A percentile compares a stretch with the other conserved stretches of the same genome.
phyloP scores from a whole-genome alignment of 2,888 invertebrate genomes.

The Drosophila maculinotata region DNA sequence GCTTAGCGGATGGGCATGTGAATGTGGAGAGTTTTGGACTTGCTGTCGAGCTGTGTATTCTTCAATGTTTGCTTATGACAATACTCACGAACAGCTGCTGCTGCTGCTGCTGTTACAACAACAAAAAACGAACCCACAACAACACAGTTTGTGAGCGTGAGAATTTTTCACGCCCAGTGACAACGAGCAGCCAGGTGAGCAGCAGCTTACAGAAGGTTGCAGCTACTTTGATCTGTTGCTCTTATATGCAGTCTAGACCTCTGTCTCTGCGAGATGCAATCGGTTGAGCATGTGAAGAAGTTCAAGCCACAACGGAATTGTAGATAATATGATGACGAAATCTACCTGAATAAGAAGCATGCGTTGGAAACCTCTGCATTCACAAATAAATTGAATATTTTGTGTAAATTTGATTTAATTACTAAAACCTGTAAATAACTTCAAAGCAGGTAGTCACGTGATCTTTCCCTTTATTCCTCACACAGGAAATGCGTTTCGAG shows the following conservation, averaged over 20 bases:
- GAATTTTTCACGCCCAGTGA: conserved; percentile 57
- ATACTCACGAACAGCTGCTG: conserved; percentile 40
- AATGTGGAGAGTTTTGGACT: conserved; percentile 24
- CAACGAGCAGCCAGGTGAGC: conserved; percentile 52
- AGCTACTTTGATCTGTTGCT: neutral
- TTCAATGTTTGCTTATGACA: conserved; percentile 54
- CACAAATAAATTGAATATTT: too few relatives aligned
- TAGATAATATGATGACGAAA: too few relatives aligned
- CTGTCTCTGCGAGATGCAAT: too few relatives aligned
- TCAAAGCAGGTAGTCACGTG: too few relatives aligned
- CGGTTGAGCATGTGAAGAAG: too few relatives aligned
- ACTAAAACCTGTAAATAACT: too few relatives aligned
- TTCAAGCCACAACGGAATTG: too few relatives aligned
- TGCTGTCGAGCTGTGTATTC: conserved; percentile 5
- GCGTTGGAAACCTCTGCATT: too few relatives aligned
- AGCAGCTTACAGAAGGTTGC: conserved; percentile 35
- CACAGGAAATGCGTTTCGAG: too few relatives aligned
- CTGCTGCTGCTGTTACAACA: conserved; percentile 46
- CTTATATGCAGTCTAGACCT: neutral
- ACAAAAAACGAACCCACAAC: conserved; percentile 34
- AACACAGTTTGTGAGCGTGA: conserved; percentile 57
- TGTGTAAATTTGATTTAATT: too few relatives aligned
- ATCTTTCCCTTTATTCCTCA: too few relatives aligned
- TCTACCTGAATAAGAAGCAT: too few relatives aligned
- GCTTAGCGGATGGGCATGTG: conserved; percentile 49